Conservation (phyloP, 2,113 vertebrate species). For the Gobio gobio region DNA sequence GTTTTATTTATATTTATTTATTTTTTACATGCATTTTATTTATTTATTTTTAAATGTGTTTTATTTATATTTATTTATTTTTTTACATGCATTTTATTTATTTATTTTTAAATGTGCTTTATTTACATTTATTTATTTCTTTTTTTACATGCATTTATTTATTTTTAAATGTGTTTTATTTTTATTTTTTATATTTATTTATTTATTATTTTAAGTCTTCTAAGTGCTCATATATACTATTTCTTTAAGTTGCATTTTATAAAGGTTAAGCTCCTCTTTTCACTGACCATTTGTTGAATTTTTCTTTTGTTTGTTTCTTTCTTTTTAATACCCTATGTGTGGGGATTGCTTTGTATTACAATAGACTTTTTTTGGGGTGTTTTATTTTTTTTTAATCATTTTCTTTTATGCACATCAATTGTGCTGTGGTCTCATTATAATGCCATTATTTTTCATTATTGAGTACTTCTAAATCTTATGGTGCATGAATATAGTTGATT, state of each 20-base stretch:
- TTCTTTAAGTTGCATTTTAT: neutral
- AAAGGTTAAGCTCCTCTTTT: neutral
- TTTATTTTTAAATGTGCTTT: too few relatives aligned
- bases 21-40: too few relatives aligned
- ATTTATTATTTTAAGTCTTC: neutral
- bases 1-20: neutral
- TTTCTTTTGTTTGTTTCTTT: neutral
- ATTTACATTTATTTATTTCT: neutral
- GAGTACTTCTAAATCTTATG: neutral
- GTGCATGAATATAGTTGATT: constrained; percentile 2
- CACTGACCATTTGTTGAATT: neutral
- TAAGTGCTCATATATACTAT: too few relatives aligned
- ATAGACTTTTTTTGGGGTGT: too few relatives aligned
- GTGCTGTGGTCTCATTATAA: neutral
- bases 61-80: neutral
- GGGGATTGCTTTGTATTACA: too few relatives aligned
- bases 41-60: neutral
- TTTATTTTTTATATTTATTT: neutral
- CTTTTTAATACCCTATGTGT: neutral
- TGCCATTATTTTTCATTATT: neutral
- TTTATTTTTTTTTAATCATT: neutral
- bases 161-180: neutral
- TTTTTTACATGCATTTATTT: too few relatives aligned
- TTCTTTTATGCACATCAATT: neutral
- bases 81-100: too few relatives aligned